Evolutionary conservation across 2,888 invertebrate species (phyloP), one percentile per base, ranked within the genome.

Genomic region (Lymantria monacha): DNA sequence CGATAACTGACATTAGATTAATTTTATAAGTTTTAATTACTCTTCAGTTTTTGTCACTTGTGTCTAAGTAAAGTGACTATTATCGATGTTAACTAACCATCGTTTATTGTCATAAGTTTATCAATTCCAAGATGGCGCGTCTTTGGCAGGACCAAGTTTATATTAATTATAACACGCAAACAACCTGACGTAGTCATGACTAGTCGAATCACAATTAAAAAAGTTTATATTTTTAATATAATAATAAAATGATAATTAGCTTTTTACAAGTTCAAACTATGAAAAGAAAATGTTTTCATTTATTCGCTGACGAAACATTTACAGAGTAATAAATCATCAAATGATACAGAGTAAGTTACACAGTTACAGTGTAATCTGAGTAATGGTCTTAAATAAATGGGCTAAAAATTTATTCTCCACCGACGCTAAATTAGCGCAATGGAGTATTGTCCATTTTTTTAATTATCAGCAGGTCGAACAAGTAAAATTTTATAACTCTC

Each of bases 41-140:
- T 46, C 40, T 7, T 51, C 51, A 44, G 49, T 42, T 22, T 49
- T 44, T 11, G 42, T 51, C 41, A 48, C 53, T 51, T 48, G 49
- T 42, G 41, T 40, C 50, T 55, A 55, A 56, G 46, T 36, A 51
- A 22, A 47, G 49, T 54, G 68, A 70, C 65, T 65, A 61, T 56
- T 47, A 14, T 51, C 49, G 66, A 48, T 69, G 63, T 60, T 65
- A 42, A 31, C 15, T 46, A 57, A 55, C 44, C 48, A 36, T 54
- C 46, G 47, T 76, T 38, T 79, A 79, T 79, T 79, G 79, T 79
- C 79, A 67, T 63, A 64, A 63, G 69, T 69, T 66, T 48, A 63
- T 68, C 66, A 68, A 63, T 63, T 62, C 72, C 69, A 63, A 63
- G 62, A 69, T 69, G 57, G 66, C 65, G 60, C 60, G 62, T 58